These are phyloP conservation scores for Eucriotettix oculatus DNA, from an alignment of 2,888 invertebrate species.

Conservation along the genomic window DNA sequence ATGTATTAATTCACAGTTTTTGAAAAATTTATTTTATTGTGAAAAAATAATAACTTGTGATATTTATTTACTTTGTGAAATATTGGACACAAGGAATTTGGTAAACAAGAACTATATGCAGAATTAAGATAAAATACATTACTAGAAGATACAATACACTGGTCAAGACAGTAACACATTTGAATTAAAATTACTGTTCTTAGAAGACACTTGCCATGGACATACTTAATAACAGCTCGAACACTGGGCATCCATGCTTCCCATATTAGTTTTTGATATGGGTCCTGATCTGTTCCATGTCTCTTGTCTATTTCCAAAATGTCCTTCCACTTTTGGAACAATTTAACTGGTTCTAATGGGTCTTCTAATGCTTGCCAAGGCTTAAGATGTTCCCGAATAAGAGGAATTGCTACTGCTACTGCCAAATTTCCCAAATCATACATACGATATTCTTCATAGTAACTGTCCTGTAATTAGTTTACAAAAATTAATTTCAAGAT, in stretches of 20 bases:
- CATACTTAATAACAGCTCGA: conserved; percentile 52
- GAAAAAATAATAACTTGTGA: too few relatives aligned
- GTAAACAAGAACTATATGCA: too few relatives aligned
- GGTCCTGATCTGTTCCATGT: conserved; percentile 33
- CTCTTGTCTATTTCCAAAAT: conserved; percentile 32
- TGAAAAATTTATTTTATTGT: too few relatives aligned
- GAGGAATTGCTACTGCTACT: conserved; percentile 65
- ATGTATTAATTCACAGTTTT: too few relatives aligned
- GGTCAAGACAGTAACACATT: too few relatives aligned
- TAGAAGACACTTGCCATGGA: conserved; percentile 15
- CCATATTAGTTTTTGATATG: conserved; percentile 76
- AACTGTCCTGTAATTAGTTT: conserved; percentile 33
- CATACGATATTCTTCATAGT: conserved; percentile 61
- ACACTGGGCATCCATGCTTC: conserved; percentile 80
- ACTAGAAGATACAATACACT: too few relatives aligned
- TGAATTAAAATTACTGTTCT: too few relatives aligned
- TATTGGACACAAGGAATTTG: too few relatives aligned
- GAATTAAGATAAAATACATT: too few relatives aligned
- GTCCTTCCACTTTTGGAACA: conserved; percentile 53
- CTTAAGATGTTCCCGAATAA: conserved; percentile 56
- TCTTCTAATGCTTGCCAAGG: conserved; percentile 64
- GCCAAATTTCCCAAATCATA: conserved; percentile 73
- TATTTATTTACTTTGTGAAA: too few relatives aligned
- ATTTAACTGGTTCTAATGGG: conserved; percentile 44
- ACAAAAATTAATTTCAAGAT: too few relatives aligned